Conservation (phyloP, 2,113 vertebrate species). For the Seriola aureovittata region DNA sequence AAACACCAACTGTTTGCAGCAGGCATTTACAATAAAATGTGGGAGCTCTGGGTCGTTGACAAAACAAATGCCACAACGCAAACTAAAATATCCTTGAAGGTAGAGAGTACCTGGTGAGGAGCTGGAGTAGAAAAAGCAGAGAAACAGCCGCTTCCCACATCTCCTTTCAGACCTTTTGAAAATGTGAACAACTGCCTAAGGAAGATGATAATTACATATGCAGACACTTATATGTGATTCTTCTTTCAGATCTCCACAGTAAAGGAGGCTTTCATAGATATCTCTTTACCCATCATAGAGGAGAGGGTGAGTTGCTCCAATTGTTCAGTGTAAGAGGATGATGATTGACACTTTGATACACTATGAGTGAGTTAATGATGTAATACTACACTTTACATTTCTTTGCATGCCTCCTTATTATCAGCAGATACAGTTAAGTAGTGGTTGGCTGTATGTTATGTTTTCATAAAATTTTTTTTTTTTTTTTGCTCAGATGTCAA, state of each 20-base stretch:
- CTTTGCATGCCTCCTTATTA: neutral
- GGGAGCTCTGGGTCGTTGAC: slow-evolving; percentile 29
- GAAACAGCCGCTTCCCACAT: slow-evolving; percentile 12
- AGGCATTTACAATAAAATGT: slow-evolving; percentile 32
- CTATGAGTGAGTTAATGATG: neutral
- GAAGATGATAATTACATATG: neutral
- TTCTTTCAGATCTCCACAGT: slow-evolving; percentile 93
- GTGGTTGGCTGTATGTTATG: neutral
- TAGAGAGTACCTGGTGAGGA: slow-evolving; percentile 52
- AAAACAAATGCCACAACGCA: slow-evolving; percentile 43
- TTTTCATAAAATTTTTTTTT: neutral
- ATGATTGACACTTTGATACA: neutral
- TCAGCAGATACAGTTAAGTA: neutral
- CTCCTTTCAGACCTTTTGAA: neutral
- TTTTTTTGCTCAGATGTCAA: slow-evolving; percentile 88
- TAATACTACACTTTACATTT: neutral
- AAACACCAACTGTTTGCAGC: slow-evolving; percentile 54
- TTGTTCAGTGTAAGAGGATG: slow-evolving; percentile 1
- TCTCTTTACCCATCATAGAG: slow-evolving; percentile 98
- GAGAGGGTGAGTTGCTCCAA: slow-evolving; percentile 92
- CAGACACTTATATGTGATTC: slow-evolving; percentile 15
- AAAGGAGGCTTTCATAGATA: slow-evolving; percentile 98
- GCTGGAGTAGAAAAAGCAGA: slow-evolving; percentile 17
- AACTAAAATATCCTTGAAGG: slow-evolving; percentile 58
- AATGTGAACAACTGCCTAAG: neutral